Evolutionary conservation across 2,888 invertebrate species (phyloP).

Genomic region (Silvanus unidentatus): DNA sequence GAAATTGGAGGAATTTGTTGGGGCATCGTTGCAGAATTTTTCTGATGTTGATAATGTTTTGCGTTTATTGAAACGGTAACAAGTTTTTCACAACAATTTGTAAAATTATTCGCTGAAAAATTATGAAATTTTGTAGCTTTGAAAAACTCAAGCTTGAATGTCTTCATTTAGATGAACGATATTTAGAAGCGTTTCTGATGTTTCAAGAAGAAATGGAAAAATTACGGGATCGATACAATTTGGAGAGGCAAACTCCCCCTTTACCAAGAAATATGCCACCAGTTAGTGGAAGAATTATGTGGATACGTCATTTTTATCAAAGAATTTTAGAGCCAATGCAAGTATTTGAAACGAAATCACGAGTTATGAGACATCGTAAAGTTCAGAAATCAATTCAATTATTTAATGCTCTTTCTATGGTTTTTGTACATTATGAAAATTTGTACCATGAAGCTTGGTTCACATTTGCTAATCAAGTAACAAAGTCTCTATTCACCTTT

Average conservation of each 20-base stretch:
- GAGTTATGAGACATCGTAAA: conserved; percentile 57
- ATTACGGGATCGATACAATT: conserved; percentile 71
- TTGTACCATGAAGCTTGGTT: conserved; percentile 79
- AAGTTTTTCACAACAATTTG: conserved; percentile 24
- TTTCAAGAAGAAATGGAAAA: conserved; percentile 64
- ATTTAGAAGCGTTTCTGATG: conserved; percentile 62
- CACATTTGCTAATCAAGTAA: conserved; percentile 66
- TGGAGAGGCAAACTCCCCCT: conserved; percentile 67
- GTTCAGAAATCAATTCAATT: conserved; percentile 69
- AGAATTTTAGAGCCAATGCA: conserved; percentile 73
- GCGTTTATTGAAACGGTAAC: conserved; percentile 36
- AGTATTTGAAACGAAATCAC: conserved; percentile 45
- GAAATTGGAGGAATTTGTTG: conserved; percentile 67
- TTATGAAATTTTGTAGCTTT: conserved; percentile 61
- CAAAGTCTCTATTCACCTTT: neutral
- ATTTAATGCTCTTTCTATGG: conserved; percentile 72
- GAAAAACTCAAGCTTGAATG: conserved; percentile 67
- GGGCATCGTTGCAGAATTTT: conserved; percentile 45
- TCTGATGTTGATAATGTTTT: conserved; percentile 42
- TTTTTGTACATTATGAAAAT: conserved; percentile 77
- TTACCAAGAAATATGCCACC: conserved; percentile 73
- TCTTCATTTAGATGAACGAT: conserved; percentile 68
- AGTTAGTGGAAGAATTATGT: conserved; percentile 72
- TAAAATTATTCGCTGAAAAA: too few relatives aligned
- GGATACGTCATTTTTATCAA: conserved; percentile 73